phyloP scores from a whole-genome alignment of 2,113 vertebrate genomes.

The Dipodomys spectabilis region DNA sequence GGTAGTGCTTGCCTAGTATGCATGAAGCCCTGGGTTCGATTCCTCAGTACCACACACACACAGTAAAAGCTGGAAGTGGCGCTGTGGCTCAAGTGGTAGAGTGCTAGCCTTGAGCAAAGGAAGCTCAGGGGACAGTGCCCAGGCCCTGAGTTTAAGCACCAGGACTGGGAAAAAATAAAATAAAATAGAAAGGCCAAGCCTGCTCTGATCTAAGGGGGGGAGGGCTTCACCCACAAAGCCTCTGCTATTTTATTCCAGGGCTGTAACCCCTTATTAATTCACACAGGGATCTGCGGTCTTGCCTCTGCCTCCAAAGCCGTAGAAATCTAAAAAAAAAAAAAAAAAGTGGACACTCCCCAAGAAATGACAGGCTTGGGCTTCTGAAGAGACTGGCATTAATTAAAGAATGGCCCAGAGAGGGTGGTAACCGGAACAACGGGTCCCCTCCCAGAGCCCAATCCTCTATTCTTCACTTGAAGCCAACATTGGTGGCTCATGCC shows the following conservation, averaged over 20 bases:
- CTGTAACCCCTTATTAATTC: background rate
- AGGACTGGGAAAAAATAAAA: too few relatives aligned
- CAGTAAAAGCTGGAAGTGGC: too few relatives aligned
- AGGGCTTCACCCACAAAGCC: background rate
- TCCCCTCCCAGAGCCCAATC: background rate
- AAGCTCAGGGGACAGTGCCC: too few relatives aligned
- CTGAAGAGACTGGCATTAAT: slow-evolving; percentile 25
- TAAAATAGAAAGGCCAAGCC: too few relatives aligned
- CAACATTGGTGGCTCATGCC: background rate
- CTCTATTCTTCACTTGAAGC: background rate
- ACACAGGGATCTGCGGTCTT: background rate
- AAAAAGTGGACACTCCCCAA: background rate
- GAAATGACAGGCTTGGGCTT: slow-evolving; percentile 56
- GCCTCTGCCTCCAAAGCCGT: background rate
- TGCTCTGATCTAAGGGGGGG: background rate
- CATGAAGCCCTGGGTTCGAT: too few relatives aligned
- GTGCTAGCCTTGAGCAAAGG: too few relatives aligned
- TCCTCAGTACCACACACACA: too few relatives aligned
- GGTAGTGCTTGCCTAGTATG: too few relatives aligned
- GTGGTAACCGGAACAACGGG: accelerated
- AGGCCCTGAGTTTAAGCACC: too few relatives aligned
- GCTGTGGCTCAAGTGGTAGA: too few relatives aligned
- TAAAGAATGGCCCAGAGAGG: background rate
- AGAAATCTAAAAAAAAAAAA: slow-evolving; percentile 45
- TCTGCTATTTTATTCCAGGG: background rate